Base-by-base conservation (phyloP, 2,797 vertebrate genomes). In the Cuculus canorus region DNA sequence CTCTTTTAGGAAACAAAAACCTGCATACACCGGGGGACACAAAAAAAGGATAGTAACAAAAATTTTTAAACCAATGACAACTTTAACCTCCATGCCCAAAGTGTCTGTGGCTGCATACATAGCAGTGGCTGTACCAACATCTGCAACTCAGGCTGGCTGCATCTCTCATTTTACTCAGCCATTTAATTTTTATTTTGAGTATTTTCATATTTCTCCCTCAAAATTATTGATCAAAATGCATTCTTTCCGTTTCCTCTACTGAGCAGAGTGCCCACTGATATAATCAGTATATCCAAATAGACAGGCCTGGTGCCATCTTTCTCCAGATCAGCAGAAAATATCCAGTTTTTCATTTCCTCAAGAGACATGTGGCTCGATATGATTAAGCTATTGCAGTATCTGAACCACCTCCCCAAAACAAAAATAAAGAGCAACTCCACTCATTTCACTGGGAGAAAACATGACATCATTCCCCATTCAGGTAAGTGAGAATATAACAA, bases 391-490 rank as follows among this genome's bases (percentile, higher is more conserved):
- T 24, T 73, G 80, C 93, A 84, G 79, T 6, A 57, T 28, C 91
- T 80, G 76, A 93, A 70, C 83, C 68, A 82, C 48, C 81, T 30
- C 54, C 56, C 23, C 78, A 56, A 82, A 94, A 66, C 77, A 92
- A 81, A 92, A 95, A 95, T 91, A 88, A 82, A 66, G 53, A 90
- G 52, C 45, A 80, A 57, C 52, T 84, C 79, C n/a, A 30, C 66
- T 90, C 53, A 57, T 88, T 81, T 92, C 85, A 89, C 10, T 72
- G 88, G 90, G 32, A 93, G 75, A 57, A 93, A 92, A 83, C 48
- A 94, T 90, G 85, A 95, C 94, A 94, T 95, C 88, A 93, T 82
- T 76, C 41, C 63, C 54, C 83, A 59, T 80, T 86, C 90, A 95
- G 78, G 71, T 84, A 88, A 96, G 84, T 63, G 84, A 68, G 79